Evolutionary conservation across 2,888 invertebrate genomes (phyloP).

Genomic region (Yponomeuta evonymella): DNA sequence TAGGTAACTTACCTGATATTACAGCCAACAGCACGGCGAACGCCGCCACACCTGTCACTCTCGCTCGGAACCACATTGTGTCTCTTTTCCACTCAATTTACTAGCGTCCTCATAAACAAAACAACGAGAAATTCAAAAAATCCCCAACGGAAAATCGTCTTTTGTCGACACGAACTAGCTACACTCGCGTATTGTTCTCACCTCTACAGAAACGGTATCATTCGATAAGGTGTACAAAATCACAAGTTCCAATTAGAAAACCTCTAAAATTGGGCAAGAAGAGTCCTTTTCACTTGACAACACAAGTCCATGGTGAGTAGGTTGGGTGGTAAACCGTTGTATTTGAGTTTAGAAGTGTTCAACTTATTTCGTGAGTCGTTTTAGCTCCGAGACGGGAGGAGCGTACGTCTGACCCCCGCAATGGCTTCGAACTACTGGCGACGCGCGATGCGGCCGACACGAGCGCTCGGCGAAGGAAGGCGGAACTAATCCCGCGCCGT

Average conservation of each 20-base stretch:
- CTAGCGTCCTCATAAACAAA: constrained; percentile 54
- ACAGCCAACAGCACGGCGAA: constrained; percentile 61
- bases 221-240: constrained; percentile 51
- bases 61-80: constrained; percentile 61
- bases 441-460: constrained; percentile 44
- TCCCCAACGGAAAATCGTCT: constrained; percentile 47
- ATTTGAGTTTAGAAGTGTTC: constrained; percentile 32
- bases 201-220: constrained; percentile 51
- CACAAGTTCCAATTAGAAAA: constrained; percentile 61
- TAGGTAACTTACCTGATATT: constrained; percentile 58
- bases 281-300: constrained; percentile 37
- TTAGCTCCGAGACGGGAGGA: constrained; percentile 29
- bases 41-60: constrained; percentile 71
- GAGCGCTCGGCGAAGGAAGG: constrained; percentile 36
- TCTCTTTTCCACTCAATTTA: constrained; percentile 62
- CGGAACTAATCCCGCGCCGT: constrained; percentile 44
- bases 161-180: constrained; percentile 57
- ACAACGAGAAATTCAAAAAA: constrained; percentile 56
- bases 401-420: constrained; percentile 51
- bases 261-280: constrained; percentile 38
- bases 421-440: constrained; percentile 55
- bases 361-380: constrained; percentile 64
- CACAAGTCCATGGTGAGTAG: constrained; percentile 52
- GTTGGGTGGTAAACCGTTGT: constrained; percentile 27
- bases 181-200: constrained; percentile 61